Conservation (phyloP, 2,888 invertebrate genomes). For the Phymatocera aterrima region DNA sequence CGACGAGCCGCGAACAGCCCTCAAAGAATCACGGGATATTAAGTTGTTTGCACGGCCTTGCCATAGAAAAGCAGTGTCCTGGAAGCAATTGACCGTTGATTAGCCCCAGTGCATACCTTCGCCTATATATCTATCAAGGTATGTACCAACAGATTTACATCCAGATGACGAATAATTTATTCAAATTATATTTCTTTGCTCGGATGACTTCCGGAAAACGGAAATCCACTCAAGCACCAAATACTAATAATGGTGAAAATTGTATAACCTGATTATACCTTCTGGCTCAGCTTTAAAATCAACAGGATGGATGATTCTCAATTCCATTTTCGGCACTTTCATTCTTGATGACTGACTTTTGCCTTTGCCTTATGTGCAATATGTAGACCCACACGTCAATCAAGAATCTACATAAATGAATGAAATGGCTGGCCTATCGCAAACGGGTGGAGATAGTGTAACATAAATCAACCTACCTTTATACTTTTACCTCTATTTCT, state of each 20-base stretch:
- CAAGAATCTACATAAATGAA: too few species aligned
- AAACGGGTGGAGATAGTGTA: background rate
- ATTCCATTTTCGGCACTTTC: background rate
- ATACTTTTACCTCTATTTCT: background rate
- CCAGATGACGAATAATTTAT: background rate
- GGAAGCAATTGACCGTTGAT: constrained; percentile 20
- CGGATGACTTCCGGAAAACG: background rate
- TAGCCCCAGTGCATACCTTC: constrained; percentile 1
- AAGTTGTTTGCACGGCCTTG: constrained; percentile 4
- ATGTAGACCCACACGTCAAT: background rate
- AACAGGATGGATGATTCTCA: background rate
- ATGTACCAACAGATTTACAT: constrained; percentile 1
- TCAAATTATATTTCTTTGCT: background rate
- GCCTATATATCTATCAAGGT: too few species aligned
- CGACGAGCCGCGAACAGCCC: background rate
- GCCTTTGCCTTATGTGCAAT: background rate
- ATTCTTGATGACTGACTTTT: background rate
- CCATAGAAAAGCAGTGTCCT: background rate
- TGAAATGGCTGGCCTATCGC: too few species aligned
- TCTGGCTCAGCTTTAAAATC: background rate
- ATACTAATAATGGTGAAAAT: too few species aligned
- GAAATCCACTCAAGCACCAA: too few species aligned
- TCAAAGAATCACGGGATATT: constrained; percentile 11
- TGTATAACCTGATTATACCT: background rate
- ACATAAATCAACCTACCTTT: background rate